Evolutionary conservation across 2,888 invertebrate species (phyloP), one percentile per base, ranked within the genome.

Genomic region (Corbicula japonica): DNA sequence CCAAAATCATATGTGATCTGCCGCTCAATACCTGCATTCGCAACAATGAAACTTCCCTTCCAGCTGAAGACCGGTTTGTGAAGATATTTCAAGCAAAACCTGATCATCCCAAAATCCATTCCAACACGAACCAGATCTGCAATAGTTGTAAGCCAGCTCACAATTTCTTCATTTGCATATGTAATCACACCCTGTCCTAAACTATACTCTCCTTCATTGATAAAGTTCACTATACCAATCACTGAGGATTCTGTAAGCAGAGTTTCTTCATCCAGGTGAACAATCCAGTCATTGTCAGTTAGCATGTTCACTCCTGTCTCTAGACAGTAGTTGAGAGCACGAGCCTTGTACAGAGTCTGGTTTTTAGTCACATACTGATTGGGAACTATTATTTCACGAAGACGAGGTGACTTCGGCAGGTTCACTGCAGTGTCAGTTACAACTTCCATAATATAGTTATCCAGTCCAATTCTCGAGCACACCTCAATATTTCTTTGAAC

Each of bases 241-340:
- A 90, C 86, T 18, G 89, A 87, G 5, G 87, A 85, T 60, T 89
- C 89, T 2, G 91, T 90, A 30, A 91, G 76, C 0, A 91, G 48
- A 0, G 90, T 90, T 79, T 91, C 91, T 75, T 91, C 91, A 70
- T 91, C 91, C 32, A 91, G 74, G 75, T 91, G 91, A 1, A 91
- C 87, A 28, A 91, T 89, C 90, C 90, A 91, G 74, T 91, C 91
- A 70, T 87, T 86, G 30, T 90, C 87, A 0, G 84, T 83, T 21
- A 91, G 68, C 30, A 88, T 83, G 63, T 89, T 86, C 0, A 90
- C 78, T 15, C 80, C 85, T 15, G 83, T 76, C 60, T 88, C 89
- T 12, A 90, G 78, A 72, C 88, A 90, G 61, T 89, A 91, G 60
- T 91, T 89, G n/a, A 91, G 76, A 12, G 90, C 90, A 23, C 91